These are phyloP conservation scores for Antheraea yamamai DNA, from an alignment of 2,888 invertebrate genomes.

Conservation along the genomic window DNA sequence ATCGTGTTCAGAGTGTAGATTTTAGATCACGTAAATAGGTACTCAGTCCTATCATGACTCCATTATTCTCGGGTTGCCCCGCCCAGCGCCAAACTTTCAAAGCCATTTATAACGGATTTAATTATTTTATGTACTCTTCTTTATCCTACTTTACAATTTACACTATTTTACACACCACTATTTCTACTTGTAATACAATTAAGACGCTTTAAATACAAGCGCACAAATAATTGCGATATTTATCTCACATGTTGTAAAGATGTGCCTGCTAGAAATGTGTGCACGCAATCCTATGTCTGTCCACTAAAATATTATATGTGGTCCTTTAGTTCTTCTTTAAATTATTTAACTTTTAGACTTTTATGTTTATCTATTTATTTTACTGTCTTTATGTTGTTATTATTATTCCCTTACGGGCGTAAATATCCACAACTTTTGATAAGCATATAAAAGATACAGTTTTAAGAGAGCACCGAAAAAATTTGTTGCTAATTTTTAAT, in stretches of 20 bases:
- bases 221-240: conserved; percentile 50
- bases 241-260: conserved; percentile 58
- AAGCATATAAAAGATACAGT: conserved; percentile 16
- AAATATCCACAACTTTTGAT: conserved; percentile 27
- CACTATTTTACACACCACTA: conserved; percentile 61
- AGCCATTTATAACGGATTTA: conserved; percentile 53
- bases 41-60: conserved; percentile 52
- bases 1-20: conserved; percentile 68
- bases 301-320: conserved; percentile 80
- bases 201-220: conserved; percentile 62
- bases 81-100: conserved; percentile 75
- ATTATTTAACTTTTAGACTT: conserved; percentile 62
- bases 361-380: conserved; percentile 64
- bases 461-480: conserved; percentile 40
- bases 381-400: conserved; percentile 64
- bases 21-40: conserved; percentile 68
- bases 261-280: conserved; percentile 78
- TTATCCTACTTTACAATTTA: conserved; percentile 65
- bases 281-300: conserved; percentile 78
- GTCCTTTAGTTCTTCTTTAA: conserved; percentile 66
- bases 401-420: conserved; percentile 45
- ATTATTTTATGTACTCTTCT: conserved; percentile 57
- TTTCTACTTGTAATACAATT: conserved; percentile 36
- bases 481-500: conserved; percentile 48
- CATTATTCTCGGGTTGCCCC: conserved; percentile 72